Conservation (phyloP, 2,113 vertebrate genomes). For the Rhombomys opimus region DNA sequence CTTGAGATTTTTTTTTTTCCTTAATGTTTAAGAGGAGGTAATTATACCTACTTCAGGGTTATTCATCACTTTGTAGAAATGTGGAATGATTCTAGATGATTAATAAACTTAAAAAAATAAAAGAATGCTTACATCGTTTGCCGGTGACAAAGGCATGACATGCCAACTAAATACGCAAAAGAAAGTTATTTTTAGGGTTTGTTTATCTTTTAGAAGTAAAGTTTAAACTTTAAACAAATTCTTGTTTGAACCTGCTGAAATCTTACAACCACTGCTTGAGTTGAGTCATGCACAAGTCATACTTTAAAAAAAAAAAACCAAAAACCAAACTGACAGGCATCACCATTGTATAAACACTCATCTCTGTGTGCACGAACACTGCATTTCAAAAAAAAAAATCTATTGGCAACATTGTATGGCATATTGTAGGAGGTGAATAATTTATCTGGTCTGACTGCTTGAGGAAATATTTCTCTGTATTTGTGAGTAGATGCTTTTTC, state of each 20-base stretch:
- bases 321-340: background rate
- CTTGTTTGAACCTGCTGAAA: background rate
- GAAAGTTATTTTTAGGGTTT: background rate
- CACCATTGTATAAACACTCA: conserved; percentile 68
- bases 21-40: background rate
- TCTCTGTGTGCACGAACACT: conserved; percentile 29
- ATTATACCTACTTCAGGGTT: background rate
- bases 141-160: background rate
- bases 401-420: conserved; percentile 55
- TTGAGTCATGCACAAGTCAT: background rate
- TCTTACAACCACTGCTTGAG: background rate
- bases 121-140: background rate
- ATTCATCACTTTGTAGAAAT: background rate
- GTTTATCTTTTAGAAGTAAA: conserved; percentile 52
- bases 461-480: conserved; percentile 64
- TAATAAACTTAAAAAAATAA: background rate
- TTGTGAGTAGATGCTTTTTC: conserved; percentile 39
- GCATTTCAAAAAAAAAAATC: conserved; percentile 11
- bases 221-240: background rate
- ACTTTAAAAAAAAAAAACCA: conserved; percentile 40
- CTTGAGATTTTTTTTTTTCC: background rate
- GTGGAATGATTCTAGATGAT: background rate
- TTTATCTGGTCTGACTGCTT: conserved; percentile 70
- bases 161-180: background rate
- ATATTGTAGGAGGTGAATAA: conserved; percentile 79